Evolutionary conservation across 2,113 vertebrate species (phyloP), one percentile per base, ranked within the genome.

Genomic region (Oxygymnocypris stewartii): DNA sequence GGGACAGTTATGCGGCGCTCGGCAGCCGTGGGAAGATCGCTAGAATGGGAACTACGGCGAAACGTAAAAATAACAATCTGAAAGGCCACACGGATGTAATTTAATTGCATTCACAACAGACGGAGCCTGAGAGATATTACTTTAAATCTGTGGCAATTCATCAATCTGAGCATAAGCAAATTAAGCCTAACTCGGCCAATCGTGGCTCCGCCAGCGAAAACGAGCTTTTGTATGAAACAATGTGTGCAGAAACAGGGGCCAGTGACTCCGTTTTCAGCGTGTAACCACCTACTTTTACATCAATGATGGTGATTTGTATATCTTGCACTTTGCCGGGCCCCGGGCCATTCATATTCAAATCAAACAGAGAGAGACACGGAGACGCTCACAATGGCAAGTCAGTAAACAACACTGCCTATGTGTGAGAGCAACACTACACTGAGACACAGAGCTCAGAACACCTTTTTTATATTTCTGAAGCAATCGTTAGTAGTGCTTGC

Each of bases 321-420:
- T 94, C 91, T 94, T 93, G 94, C 94, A 94, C 93, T 94, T 93
- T 93, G 93, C 90, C 88, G n/a, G 79, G 93, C 92, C 91, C 88
- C 88, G 88, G 88, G 85, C 91, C 88, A 94, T 95, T 96, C 92
- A 95, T 92, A 95, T 96, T 96, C 92, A 95, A 95, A 95, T 95
- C 85, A 87, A 90, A 93, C 59, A 40, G 84, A 88, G 73, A 31
- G 28, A 61, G 40, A 90, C 86, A 90, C 87, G 89, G 88, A 65
- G 84, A 86, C 85, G 90, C 87, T 92, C 93, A 94, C 92, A 93
- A 81, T 88, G 71, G 40, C 35, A 79, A 94, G 93, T 93, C 93
- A 93, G 94, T 91, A 92, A 92, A 93, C 89, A 93, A 93, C 91
- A 92, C 92, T 91, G 93, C 90, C 90, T 90, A 89, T 91, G 92